A percentile compares a stretch with the other conserved stretches of the same genome.
phyloP scores from a whole-genome alignment of 2,113 vertebrate genomes.

The Tachycineta bicolor region DNA sequence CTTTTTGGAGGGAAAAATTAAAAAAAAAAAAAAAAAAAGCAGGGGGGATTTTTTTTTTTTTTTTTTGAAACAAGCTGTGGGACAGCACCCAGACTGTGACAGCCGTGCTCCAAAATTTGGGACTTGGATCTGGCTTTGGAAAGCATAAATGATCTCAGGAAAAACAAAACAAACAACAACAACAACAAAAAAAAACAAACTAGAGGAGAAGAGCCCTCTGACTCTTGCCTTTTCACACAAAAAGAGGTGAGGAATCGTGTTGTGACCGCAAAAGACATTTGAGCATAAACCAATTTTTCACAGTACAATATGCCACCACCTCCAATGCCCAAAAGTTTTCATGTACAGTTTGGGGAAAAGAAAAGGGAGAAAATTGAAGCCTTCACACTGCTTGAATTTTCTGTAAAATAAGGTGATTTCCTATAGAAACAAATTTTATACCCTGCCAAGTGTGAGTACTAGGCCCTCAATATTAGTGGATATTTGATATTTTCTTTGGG shows the following conservation, averaged over 20 bases:
- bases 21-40: not conserved
- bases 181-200: not conserved
- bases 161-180: not conserved
- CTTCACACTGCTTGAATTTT: not conserved
- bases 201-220: not conserved
- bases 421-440: conserved; percentile 29
- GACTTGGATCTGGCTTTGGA: not conserved
- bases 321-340: not conserved
- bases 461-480: not conserved
- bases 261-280: not conserved
- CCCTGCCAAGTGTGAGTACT: not conserved
- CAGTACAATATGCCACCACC: not conserved
- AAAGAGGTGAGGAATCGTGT: not conserved
- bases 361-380: not conserved
- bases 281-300: conserved; percentile 21
- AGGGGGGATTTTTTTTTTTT: too few relatives aligned
- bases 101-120: rapidly evolving
- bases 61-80: not conserved
- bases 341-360: not conserved
- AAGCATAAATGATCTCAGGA: not conserved
- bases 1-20: not conserved
- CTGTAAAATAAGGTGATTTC: conserved; percentile 10
- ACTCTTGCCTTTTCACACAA: not conserved
- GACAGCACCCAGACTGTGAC: rapidly evolving
- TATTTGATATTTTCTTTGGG: conserved; percentile 31